These are phyloP conservation scores for Tipula confusa DNA, from an alignment of 2,888 invertebrate genomes.

Conservation along the genomic window DNA sequence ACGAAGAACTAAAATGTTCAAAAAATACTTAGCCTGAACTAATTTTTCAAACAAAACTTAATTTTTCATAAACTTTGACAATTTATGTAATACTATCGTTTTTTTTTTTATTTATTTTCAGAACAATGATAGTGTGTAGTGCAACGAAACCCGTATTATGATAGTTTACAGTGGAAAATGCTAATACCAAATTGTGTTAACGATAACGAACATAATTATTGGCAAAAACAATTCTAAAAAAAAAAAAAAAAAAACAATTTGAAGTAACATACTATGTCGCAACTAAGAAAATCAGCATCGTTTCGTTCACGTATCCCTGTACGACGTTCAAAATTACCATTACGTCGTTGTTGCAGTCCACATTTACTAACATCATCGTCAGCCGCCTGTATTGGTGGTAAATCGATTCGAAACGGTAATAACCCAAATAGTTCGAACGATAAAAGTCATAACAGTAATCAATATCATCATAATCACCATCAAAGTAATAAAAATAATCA, in stretches of 20 bases:
- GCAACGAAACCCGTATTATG: neutral
- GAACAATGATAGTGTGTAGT: neutral
- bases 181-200: neutral
- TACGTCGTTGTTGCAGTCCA: slow-evolving; percentile 40
- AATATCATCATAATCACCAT: neutral
- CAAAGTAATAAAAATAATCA: neutral
- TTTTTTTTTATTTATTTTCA: neutral
- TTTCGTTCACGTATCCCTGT: slow-evolving; percentile 43
- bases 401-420: slow-evolving; percentile 28
- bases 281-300: slow-evolving; percentile 42
- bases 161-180: neutral
- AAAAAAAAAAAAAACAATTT: too few relatives aligned
- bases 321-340: slow-evolving; percentile 38
- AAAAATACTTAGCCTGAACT: too few relatives aligned
- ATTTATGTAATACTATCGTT: too few relatives aligned
- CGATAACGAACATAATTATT: neutral
- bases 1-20: too few relatives aligned
- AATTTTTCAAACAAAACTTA: too few relatives aligned
- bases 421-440: slow-evolving; percentile 29
- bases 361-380: slow-evolving; percentile 36
- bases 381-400: slow-evolving; percentile 35
- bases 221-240: neutral
- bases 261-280: slow-evolving; percentile 38
- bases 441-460: neutral
- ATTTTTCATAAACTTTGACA: too few relatives aligned